A percentile compares a stretch with the other conserved stretches of the same genome.
Evolutionary conservation across 2,797 vertebrate species (phyloP).

Genomic region (Hybognathus amarus): DNA sequence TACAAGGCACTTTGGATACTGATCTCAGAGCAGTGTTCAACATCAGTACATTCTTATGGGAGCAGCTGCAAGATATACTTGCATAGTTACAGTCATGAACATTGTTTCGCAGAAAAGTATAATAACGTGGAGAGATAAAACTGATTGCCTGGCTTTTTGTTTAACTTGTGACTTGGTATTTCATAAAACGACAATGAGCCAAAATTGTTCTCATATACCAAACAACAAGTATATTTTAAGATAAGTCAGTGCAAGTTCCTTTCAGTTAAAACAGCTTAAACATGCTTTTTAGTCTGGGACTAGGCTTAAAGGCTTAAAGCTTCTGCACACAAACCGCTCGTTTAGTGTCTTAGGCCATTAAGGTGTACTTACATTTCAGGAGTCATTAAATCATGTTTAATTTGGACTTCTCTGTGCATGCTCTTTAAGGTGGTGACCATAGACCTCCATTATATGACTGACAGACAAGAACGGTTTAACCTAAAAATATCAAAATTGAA

Average conservation of each 20-base stretch:
- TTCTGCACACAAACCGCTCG: too few relatives aligned
- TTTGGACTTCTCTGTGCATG: too few relatives aligned
- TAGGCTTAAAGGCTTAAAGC: too few relatives aligned
- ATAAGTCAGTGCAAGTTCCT: neutral
- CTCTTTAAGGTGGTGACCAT: too few relatives aligned
- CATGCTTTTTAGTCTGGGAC: neutral
- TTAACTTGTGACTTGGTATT: neutral
- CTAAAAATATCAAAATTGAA: too few relatives aligned
- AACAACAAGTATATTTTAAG: neutral
- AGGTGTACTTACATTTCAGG: too few relatives aligned
- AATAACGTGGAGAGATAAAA: neutral
- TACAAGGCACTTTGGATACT: conserved; percentile 44
- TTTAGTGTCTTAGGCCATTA: too few relatives aligned
- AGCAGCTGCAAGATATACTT: conserved; percentile 25
- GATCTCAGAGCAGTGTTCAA: conserved; percentile 5
- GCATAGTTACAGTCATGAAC: conserved; percentile 2
- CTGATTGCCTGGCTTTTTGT: neutral
- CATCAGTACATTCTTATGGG: conserved; percentile 6
- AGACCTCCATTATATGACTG: too few relatives aligned
- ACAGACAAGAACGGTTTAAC: too few relatives aligned
- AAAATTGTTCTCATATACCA: neutral
- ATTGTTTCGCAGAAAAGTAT: neutral
- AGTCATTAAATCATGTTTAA: too few relatives aligned
- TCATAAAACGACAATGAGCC: neutral
- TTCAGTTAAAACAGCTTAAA: neutral